phyloP scores from a whole-genome alignment of 1,140 invertebrate genomes.

The Cardiocondyla obscurior region DNA sequence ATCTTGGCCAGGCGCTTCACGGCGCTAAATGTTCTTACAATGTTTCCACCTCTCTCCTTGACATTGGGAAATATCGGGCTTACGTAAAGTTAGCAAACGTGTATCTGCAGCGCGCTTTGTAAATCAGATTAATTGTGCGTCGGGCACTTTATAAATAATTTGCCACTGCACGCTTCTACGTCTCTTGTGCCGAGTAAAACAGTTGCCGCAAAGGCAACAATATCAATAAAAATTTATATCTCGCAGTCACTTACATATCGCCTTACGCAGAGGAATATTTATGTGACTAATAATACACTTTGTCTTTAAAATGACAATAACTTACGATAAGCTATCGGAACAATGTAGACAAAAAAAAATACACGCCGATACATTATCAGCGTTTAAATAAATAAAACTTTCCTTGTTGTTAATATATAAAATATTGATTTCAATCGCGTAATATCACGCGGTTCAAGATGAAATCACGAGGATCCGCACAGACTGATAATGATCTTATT shows the following conservation, averaged over 20 bases:
- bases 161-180: background rate
- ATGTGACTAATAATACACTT: background rate
- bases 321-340: background rate
- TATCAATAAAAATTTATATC: background rate
- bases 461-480: background rate
- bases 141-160: slow-evolving; percentile 47
- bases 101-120: background rate
- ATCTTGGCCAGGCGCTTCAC: background rate
- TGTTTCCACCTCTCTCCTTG: background rate
- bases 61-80: slow-evolving; percentile 6
- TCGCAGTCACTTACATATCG: background rate
- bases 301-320: background rate
- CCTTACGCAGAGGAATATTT: background rate
- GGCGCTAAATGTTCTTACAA: background rate
- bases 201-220: background rate
- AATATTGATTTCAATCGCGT: background rate
- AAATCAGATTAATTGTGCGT: slow-evolving; percentile 19
- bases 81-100: background rate
- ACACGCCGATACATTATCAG: background rate
- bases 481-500: background rate
- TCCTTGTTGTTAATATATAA: background rate
- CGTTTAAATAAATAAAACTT: background rate
- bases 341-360: background rate
- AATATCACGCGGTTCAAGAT: background rate
- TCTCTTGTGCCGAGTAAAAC: background rate